These are phyloP conservation scores for Rhinichthys klamathensis DNA, from an alignment of 2,113 vertebrate species.

Conservation along the genomic window DNA sequence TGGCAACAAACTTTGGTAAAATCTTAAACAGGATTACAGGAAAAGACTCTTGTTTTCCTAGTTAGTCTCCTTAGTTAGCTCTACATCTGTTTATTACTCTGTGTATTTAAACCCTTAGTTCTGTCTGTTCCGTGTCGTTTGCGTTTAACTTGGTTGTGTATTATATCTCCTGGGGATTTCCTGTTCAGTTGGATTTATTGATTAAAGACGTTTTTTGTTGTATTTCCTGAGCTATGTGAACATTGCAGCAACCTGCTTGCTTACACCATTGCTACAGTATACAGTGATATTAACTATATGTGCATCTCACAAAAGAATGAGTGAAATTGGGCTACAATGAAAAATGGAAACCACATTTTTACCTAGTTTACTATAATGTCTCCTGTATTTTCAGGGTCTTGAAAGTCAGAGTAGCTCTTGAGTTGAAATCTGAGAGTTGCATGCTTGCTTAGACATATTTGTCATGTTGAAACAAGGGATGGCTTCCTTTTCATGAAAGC, in stretches of 20 bases:
- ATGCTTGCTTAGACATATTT: constrained; percentile 59
- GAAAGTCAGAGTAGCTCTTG: constrained; percentile 17
- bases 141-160: too few relatives aligned
- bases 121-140: too few relatives aligned
- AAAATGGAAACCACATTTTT: background rate
- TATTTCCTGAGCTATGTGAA: too few relatives aligned
- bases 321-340: background rate
- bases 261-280: too few relatives aligned
- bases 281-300: background rate
- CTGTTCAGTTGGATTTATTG: too few relatives aligned
- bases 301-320: background rate
- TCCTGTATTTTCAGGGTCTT: background rate
- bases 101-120: too few relatives aligned
- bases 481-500: constrained; percentile 36
- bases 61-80: too few relatives aligned
- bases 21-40: background rate
- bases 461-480: constrained; percentile 45
- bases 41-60: too few relatives aligned
- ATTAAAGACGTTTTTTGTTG: too few relatives aligned
- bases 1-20: background rate
- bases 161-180: too few relatives aligned
- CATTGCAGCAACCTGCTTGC: too few relatives aligned
- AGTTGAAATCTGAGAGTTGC: constrained; percentile 47
- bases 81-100: too few relatives aligned
- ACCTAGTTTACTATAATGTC: background rate